Conservation (phyloP, 2,113 vertebrate genomes). For the Mesitornis unicolor region DNA sequence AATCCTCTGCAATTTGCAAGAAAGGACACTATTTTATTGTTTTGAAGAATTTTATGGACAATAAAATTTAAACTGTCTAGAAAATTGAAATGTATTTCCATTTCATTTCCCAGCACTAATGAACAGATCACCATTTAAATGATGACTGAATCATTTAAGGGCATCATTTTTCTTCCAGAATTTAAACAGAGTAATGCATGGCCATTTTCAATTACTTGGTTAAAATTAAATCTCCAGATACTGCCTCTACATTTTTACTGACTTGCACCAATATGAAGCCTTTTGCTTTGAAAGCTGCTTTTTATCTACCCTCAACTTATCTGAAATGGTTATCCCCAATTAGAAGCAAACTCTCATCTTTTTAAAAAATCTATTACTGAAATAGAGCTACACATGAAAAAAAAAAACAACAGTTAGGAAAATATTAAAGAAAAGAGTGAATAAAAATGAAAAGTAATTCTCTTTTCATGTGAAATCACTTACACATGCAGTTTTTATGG, state of each 20-base stretch:
- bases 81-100: conserved; percentile 68
- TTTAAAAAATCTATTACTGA: neutral
- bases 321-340: neutral
- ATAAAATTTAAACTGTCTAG: conserved; percentile 61
- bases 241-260: conserved; percentile 28
- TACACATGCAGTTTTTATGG: rapidly evolving
- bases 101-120: conserved; percentile 67
- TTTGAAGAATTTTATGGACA: conserved; percentile 61
- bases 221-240: conserved; percentile 61
- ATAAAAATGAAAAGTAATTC: neutral
- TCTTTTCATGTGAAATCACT: neutral
- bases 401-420: neutral
- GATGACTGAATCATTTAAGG: conserved; percentile 31
- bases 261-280: conserved; percentile 1
- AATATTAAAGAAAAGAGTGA: neutral
- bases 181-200: conserved; percentile 53
- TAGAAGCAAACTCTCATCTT: neutral
- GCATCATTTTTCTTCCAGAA: conserved; percentile 54
- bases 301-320: neutral
- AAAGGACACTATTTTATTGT: neutral
- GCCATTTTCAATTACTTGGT: conserved; percentile 63
- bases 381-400: neutral
- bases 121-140: conserved; percentile 65
- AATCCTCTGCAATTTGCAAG: conserved; percentile 18
- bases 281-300: neutral